Base-by-base conservation (phyloP, 2,888 invertebrate genomes). In the Psylliodes chrysocephalus region DNA sequence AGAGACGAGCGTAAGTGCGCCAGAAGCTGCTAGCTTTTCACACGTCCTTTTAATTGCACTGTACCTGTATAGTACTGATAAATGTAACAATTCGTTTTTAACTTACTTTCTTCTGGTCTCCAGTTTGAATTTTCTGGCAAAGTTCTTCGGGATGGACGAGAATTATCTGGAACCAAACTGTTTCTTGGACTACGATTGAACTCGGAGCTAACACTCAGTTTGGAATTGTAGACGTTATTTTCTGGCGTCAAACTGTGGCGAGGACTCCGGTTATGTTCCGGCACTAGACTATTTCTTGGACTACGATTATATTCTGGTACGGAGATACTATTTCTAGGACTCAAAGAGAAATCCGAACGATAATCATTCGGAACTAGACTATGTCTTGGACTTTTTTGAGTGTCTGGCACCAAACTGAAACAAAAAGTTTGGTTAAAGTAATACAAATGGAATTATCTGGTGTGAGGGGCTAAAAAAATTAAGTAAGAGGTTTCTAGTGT, bases 181-280 rank as follows among this genome's bases (percentile, higher is more conserved):
- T 86, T 86, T 67, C 88, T 81, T 8, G 84, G 85, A 70, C 86
- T 86, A 63, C 86, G 76, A 30, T 83, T 84, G 33, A 85, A 77
- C 51, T 82, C 82, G 0, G 77, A 74, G 1, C 76, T 73, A 19
- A 81, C 73, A 70, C 73, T 81, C 67, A 80, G 71, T 61, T 90
- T 81, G 5, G 80, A 79, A 40, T 79, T 77, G 65, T 78, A 76
- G 35, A 77, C 75, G 60, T 79, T 81, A 47, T 81, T 82, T 47
- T 89, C 90, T 17, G 89, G 89, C 22, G 87, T 85, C 51, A 90
- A 84, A 12, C 89, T 89, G 73, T 88, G 88, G 53, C 90, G 84
- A 0, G 89, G 86, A 15, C 55, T 56, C 8, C 60, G 55, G 60
- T 88, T 89, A 86, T 83, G 44, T 78, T 77, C 69, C 0, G 86